phyloP scores from a whole-genome alignment of 2,888 invertebrate genomes.

The Drosophila basisetae region DNA sequence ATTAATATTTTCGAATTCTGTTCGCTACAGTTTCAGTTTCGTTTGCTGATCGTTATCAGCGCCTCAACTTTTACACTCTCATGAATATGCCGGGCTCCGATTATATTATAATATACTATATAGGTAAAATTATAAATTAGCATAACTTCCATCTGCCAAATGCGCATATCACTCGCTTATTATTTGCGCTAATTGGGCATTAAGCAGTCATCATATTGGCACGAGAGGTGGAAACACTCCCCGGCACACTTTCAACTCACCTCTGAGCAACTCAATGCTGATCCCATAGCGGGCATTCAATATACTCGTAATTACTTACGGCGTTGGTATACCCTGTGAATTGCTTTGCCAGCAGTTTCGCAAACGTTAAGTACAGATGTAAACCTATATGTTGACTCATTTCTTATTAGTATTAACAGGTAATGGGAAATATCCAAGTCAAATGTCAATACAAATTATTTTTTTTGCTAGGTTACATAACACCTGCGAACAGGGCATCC shows the following conservation, averaged over 20 bases:
- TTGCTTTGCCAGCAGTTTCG: background rate
- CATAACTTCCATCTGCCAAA: constrained; percentile 74
- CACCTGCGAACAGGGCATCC: constrained; percentile 8
- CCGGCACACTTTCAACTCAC: background rate
- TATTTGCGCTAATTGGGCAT: constrained; percentile 70
- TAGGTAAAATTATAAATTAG: constrained; percentile 63
- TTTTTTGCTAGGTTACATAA: background rate
- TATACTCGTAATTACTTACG: constrained; percentile 37
- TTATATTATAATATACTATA: constrained; percentile 23
- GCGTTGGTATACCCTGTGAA: constrained; percentile 16
- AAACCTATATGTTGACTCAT: background rate
- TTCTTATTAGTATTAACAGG: background rate
- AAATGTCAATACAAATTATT: background rate
- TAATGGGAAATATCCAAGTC: background rate
- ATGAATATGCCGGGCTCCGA: constrained; percentile 46
- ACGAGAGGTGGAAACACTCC: constrained; percentile 25
- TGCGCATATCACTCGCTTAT: constrained; percentile 48
- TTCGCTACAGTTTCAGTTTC: constrained; percentile 53
- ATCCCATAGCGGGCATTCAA: constrained; percentile 46
- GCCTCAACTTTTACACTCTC: constrained; percentile 40
- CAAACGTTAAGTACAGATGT: background rate
- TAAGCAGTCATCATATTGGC: constrained; percentile 22
- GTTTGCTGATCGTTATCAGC: constrained; percentile 57
- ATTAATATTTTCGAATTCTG: constrained; percentile 73
- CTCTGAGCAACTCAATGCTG: constrained; percentile 1